Evolutionary conservation across 2,888 invertebrate species (phyloP).

Genomic region (Lasius fuliginosus): DNA sequence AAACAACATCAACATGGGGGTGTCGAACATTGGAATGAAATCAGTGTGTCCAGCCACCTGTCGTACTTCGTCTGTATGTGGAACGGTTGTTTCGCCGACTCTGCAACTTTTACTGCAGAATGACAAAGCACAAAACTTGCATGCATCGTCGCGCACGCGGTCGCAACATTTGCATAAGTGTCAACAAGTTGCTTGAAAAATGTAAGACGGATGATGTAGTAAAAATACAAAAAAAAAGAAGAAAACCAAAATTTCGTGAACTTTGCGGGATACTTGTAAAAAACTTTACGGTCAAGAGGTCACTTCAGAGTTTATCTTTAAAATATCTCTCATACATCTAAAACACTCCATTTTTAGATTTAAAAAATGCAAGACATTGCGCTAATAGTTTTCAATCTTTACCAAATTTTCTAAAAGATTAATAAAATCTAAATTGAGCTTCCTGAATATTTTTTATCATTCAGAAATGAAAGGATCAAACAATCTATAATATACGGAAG

Average conservation of each 20-base stretch:
- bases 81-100: constrained; percentile 67
- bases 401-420: background rate
- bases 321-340: background rate
- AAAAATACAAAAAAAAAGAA: constrained; percentile 27
- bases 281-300: constrained; percentile 8
- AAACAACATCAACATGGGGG: constrained; percentile 66
- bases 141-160: constrained; percentile 55
- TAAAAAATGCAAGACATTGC: background rate
- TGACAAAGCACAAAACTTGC: constrained; percentile 74
- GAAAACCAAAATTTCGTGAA: constrained; percentile 13
- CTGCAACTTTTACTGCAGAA: constrained; percentile 56
- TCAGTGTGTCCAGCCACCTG: constrained; percentile 62
- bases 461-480: background rate
- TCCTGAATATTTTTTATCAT: background rate
- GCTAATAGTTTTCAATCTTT: background rate
- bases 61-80: constrained; percentile 65
- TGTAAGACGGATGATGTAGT: constrained; percentile 56
- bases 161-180: constrained; percentile 59
- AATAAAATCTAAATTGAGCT: background rate
- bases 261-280: background rate
- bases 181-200: constrained; percentile 77
- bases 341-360: background rate
- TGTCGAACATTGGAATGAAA: constrained; percentile 72
- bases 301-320: background rate
- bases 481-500: constrained; percentile 2